Conservation (phyloP, 2,888 invertebrate genomes). For the Ditula angustiorana region DNA sequence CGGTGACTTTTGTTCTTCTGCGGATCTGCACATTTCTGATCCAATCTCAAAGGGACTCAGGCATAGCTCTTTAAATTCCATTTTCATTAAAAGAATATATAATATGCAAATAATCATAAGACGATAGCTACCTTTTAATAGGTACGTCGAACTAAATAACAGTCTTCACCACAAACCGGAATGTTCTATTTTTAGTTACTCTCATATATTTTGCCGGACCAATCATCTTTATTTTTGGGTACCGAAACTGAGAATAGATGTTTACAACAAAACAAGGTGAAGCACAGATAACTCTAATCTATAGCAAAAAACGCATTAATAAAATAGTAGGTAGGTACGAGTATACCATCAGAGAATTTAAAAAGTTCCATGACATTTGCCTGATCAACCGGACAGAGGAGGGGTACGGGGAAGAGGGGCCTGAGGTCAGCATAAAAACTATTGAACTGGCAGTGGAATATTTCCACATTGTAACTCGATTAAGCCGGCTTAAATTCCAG, state of each 20-base stretch:
- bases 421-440: background rate
- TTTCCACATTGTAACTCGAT: background rate
- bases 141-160: background rate
- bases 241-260: background rate
- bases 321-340: background rate
- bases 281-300: background rate
- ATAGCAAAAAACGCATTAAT: background rate
- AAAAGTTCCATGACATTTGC: background rate
- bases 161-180: background rate
- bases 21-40: no score
- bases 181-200: background rate
- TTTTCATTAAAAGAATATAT: no score
- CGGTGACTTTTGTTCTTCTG: no score
- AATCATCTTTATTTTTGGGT: conserved; percentile 1
- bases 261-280: background rate
- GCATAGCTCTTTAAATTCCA: no score
- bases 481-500: no score
- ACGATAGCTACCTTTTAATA: no score
- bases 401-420: background rate
- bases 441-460: background rate
- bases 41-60: no score
- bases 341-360: background rate
- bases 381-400: background rate
- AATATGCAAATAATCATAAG: no score
- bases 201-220: background rate